A percentile compares a stretch with the other conserved stretches of the same genome.
Conservation (phyloP, 2,113 vertebrate species). For the Sigmodon hispidus region DNA sequence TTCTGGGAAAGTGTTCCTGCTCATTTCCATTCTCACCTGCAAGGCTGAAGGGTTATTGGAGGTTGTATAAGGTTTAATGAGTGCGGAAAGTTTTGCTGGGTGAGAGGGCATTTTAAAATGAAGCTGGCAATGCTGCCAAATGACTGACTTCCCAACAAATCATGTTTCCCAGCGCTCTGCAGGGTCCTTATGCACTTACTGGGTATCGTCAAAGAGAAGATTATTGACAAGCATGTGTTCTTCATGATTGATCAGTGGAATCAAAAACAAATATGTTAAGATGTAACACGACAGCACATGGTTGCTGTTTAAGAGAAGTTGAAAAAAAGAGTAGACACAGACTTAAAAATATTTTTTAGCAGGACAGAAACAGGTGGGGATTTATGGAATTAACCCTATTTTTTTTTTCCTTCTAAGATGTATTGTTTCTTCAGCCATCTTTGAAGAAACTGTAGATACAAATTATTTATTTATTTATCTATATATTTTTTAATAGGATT, state of each 20-base stretch:
- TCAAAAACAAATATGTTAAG: conserved; percentile 21
- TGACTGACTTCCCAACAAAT: conserved; percentile 19
- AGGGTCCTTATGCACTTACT: neutral
- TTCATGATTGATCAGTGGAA: neutral
- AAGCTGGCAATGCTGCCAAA: conserved; percentile 25
- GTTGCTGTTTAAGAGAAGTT: neutral
- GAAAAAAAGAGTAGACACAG: neutral
- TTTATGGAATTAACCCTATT: neutral
- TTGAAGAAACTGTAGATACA: conserved; percentile 11
- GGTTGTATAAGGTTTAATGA: conserved; percentile 59
- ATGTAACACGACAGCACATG: neutral
- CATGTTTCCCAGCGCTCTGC: neutral
- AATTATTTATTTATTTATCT: neutral
- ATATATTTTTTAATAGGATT: neutral
- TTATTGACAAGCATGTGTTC: neutral
- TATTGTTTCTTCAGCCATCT: neutral
- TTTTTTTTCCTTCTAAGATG: conserved; percentile 12
- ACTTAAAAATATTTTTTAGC: neutral
- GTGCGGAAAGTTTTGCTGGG: conserved; percentile 48
- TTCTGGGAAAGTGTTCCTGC: conserved; percentile 40
- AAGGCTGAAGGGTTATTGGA: neutral
- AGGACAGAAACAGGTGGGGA: conserved; percentile 19
- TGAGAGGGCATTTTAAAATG: conserved; percentile 44
- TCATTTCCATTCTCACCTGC: conserved; percentile 54
- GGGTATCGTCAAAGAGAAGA: conserved; percentile 25